Base-by-base conservation (phyloP, 2,888 invertebrate species). In the Drosophila falleni region DNA sequence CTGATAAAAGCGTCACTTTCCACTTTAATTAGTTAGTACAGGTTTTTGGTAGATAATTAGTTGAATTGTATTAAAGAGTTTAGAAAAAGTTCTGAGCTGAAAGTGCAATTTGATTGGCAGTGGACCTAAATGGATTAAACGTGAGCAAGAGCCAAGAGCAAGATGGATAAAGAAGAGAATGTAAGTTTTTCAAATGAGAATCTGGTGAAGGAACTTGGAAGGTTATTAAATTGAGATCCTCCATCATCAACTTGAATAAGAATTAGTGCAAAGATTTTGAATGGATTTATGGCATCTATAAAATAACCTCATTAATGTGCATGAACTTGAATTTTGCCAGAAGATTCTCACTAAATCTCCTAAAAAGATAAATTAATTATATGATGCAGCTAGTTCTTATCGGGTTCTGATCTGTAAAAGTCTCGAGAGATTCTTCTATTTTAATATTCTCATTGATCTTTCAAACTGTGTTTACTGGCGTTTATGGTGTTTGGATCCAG, bases 101-200 rank as follows among this genome's bases (percentile, higher is more conserved):
- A 75, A 68, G 81, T 88, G 89, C 88, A 76, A 50, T 67, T 56
- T 39, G 51, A 23, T 58, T 61, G 49, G 29, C 31, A 56, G 56
- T 59, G 63, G 69, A 62, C 55, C 67, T 60, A 56, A 39, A 33
- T 44, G 58, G 35, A 1, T n/a, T 10, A 26, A 26, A 19, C 10
- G 46, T 51, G 58, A 44, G 15, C 15, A 39, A n/a, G 16, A 44
- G 51, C 49, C 58, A 33, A 63, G 37, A 74, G 26, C 41, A 35
- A 59, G 26, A 64, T 65, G 59, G 23, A 23, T 33, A 33, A 50
- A n/a, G 11, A 33, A 50, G 11, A 50, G 19, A 33, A 50, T 31
- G 19, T 0, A 50, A 33, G 19, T 4, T 8, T 13, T 33, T 50
- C 11, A 19, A 35, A 56, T 59, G 47, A 29, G 37, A 19, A 13